Base-by-base conservation (phyloP, 2,113 vertebrate species). In the Cottus gobio region DNA sequence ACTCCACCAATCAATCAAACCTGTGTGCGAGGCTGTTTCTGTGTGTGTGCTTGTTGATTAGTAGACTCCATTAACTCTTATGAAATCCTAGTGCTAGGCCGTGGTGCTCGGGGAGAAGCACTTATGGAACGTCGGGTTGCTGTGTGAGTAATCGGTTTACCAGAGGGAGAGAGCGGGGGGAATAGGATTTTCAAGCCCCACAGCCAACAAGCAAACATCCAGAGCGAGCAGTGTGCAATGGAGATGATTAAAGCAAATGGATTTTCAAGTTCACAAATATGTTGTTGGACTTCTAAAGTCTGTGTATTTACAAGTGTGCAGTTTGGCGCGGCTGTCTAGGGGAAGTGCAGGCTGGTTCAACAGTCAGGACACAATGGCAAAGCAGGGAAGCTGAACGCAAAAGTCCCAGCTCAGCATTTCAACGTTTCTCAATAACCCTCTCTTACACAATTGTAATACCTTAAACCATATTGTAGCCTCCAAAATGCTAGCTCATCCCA, bases 1-100 rank as follows among this genome's bases (percentile, higher is more conserved):
- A 87, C 61, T 26, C 80, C 60, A 65, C 65, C 80, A 93, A 93
- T 94, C 91, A 87, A 81, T 93, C 93, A 92, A 78, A 77, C 36
- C 48, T 75, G 30, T 71, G 72, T 80, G 79, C 80, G 50, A 26
- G 12, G 48, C 52, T 63, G 57, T 65, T 9, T 39, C 61, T 75
- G 30, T 71, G 80, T 68, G 52, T 52, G 64, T 72, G 30, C 46
- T 62, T 81, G 83, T 88, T 91, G 82, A 90, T 90, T 87, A 89
- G 89, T 80, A 26, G 77, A 92, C 89, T 91, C 84, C 75, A 90
- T 92, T 91, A 87, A 85, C 84, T 85, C 81, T 89, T 65, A 87
- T 87, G 68, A 79, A 87, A 92, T 86, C 73, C 54, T 74, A 67
- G 71, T 77, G 71, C 71, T 34, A 31, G 67, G 75, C 75, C 63